A percentile compares a stretch with the other conserved stretches of the same genome.
Conservation (phyloP, 2,888 invertebrate species). For the Chymomyza caudatula region DNA sequence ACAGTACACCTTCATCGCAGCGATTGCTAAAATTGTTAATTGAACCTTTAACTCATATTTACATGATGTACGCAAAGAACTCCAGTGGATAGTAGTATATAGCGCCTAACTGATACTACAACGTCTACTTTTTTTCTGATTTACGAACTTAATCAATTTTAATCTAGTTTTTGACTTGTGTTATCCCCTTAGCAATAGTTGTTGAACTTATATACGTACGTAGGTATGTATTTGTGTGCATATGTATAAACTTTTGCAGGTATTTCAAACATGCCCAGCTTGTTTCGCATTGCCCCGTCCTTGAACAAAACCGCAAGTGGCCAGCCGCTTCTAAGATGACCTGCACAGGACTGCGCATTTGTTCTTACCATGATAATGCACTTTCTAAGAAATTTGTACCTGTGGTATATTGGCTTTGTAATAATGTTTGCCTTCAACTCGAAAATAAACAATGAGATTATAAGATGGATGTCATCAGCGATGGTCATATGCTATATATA, state of each 20-base stretch:
- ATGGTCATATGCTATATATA: too few relatives aligned
- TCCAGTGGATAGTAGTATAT: neutral
- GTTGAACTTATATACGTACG: neutral
- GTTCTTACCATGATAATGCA: slow-evolving; percentile 6
- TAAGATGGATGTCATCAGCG: neutral
- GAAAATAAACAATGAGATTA: neutral
- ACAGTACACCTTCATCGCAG: too few relatives aligned
- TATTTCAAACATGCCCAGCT: neutral
- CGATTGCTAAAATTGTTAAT: too few relatives aligned
- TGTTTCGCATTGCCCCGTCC: neutral
- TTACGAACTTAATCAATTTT: neutral
- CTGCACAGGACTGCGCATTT: slow-evolving; percentile 36
- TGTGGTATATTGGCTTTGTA: neutral
- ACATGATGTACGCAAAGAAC: too few relatives aligned
- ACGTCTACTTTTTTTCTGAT: neutral
- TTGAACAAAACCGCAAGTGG: slow-evolving; percentile 27
- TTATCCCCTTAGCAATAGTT: neutral
- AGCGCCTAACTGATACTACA: neutral
- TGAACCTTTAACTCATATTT: too few relatives aligned
- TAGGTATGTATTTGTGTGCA: neutral
- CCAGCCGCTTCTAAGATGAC: slow-evolving; percentile 59
- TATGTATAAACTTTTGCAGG: neutral
- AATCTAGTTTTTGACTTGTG: neutral
- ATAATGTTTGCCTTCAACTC: neutral
- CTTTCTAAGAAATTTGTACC: neutral